Conservation (phyloP, 1,140 invertebrate genomes). For the Euura lappo region DNA sequence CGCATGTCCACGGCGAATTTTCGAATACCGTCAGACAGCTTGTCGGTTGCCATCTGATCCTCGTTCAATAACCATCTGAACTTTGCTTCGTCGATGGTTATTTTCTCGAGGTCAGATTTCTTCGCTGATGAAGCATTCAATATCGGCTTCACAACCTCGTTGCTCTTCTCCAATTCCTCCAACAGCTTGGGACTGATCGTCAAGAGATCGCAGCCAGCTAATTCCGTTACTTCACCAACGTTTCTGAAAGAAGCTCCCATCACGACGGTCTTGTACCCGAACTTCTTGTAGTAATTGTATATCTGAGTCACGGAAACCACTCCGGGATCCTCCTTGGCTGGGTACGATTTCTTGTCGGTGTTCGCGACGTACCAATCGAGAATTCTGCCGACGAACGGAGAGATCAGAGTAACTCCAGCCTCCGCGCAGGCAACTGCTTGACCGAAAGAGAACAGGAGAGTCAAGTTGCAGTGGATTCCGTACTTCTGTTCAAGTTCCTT, state of each 20-base stretch:
- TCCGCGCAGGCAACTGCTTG: conserved; percentile 99
- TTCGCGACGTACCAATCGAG: conserved; percentile 96
- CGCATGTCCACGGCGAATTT: conserved; percentile 94
- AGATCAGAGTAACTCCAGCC: conserved; percentile 96
- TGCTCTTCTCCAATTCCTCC: conserved; percentile 79
- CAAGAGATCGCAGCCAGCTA: conserved; percentile 98
- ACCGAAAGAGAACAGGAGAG: conserved; percentile 92
- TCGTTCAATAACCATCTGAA: conserved; percentile 97
- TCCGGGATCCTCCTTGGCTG: conserved; percentile 89
- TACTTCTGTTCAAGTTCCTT: conserved; percentile 89
- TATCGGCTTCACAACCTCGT: conserved; percentile 64
- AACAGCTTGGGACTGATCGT: conserved; percentile 92
- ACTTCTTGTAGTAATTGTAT: conserved; percentile 99
- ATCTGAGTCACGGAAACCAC: conserved; percentile 94
- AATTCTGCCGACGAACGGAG: conserved; percentile 91
- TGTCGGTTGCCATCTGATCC: conserved; percentile 98
- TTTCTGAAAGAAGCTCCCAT: conserved; percentile 99
- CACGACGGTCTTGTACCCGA: conserved; percentile 95
- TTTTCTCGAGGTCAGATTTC: conserved; percentile 74
- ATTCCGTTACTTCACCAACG: conserved; percentile 87
- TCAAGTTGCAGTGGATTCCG: conserved; percentile 97
- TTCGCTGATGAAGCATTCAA: conserved; percentile 63
- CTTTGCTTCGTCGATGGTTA: conserved; percentile 77
- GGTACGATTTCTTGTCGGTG: conserved; percentile 83
- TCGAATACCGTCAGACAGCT: conserved; percentile 95